Evolutionary conservation across 2,888 invertebrate species (phyloP).

Genomic region (Drosophila kuntzei): DNA sequence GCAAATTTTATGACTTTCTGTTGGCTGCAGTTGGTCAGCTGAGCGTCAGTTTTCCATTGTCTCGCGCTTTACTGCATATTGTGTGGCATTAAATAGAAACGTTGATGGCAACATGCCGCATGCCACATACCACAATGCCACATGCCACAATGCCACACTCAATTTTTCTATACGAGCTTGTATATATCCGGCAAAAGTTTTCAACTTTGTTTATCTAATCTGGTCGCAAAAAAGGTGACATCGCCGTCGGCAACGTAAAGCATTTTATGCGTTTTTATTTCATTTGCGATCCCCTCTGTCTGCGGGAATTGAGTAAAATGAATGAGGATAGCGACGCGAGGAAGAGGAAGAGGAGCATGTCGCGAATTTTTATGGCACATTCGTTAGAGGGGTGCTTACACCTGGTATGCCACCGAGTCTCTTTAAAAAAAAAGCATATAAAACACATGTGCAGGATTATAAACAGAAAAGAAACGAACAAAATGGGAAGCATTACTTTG

Average conservation of each 20-base stretch:
- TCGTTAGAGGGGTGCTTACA: slow-evolving; percentile 5
- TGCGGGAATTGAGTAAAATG: neutral
- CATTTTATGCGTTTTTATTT: slow-evolving; percentile 76
- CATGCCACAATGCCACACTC: slow-evolving; percentile 7
- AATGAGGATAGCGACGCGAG: neutral
- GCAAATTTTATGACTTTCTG: slow-evolving; percentile 71
- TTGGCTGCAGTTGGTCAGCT: slow-evolving; percentile 63
- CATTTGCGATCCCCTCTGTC: slow-evolving; percentile 36
- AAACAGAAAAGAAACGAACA: slow-evolving; percentile 26
- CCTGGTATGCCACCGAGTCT: slow-evolving; percentile 5
- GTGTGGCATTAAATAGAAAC: slow-evolving; percentile 39
- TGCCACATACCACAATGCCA: slow-evolving; percentile 6
- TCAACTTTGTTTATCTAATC: slow-evolving; percentile 71
- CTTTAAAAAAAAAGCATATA: slow-evolving; percentile 47
- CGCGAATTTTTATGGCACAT: slow-evolving; percentile 59
- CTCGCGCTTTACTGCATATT: slow-evolving; percentile 55
- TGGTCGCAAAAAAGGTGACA: slow-evolving; percentile 42
- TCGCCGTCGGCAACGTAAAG: slow-evolving; percentile 44
- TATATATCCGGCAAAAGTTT: slow-evolving; percentile 43
- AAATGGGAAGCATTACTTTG: slow-evolving; percentile 54
- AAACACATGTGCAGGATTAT: slow-evolving; percentile 73
- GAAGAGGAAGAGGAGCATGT: slow-evolving; percentile 48
- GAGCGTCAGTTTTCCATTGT: slow-evolving; percentile 31
- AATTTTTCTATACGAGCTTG: slow-evolving; percentile 9
- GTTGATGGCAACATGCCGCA: slow-evolving; percentile 21